Conservation (phyloP, 2,888 invertebrate species). For the Vesta saturnalis region DNA sequence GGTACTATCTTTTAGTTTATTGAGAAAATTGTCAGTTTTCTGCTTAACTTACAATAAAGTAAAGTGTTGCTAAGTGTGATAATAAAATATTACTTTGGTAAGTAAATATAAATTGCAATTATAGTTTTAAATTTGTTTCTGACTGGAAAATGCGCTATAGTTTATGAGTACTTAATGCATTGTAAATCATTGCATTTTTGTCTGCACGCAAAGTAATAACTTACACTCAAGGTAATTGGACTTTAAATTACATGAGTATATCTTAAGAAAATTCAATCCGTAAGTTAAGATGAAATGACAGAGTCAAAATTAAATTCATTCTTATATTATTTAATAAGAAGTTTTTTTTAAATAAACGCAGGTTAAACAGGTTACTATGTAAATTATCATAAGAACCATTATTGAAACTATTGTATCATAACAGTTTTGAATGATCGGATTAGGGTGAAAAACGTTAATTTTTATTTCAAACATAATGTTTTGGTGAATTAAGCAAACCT, state of each 20-base stretch:
- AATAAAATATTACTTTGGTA: neutral
- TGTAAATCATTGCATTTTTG: constrained; percentile 34
- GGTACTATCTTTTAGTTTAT: constrained; percentile 36
- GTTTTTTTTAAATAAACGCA: too few relatives aligned
- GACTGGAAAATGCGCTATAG: neutral
- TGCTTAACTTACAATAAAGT: neutral
- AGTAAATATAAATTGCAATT: constrained; percentile 7
- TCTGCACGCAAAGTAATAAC: constrained; percentile 39
- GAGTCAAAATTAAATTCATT: too few relatives aligned
- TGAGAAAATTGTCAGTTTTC: constrained; percentile 29
- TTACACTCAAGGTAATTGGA: constrained; percentile 32
- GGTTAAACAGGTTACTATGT: too few relatives aligned
- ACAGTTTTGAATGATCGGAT: too few relatives aligned
- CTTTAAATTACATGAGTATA: constrained; percentile 16
- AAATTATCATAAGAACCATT: too few relatives aligned
- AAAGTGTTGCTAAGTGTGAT: neutral
- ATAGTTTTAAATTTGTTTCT: neutral
- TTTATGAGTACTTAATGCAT: neutral
- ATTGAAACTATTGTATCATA: too few relatives aligned
- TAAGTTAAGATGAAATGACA: neutral
- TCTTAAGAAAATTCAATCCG: constrained; percentile 20
- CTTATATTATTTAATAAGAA: too few relatives aligned
- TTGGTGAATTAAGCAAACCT: too few relatives aligned
- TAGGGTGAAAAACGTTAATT: too few relatives aligned
- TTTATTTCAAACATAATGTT: too few relatives aligned